Conservation (phyloP, 2,797 vertebrate genomes). For the Spondyliosoma cantharus region DNA sequence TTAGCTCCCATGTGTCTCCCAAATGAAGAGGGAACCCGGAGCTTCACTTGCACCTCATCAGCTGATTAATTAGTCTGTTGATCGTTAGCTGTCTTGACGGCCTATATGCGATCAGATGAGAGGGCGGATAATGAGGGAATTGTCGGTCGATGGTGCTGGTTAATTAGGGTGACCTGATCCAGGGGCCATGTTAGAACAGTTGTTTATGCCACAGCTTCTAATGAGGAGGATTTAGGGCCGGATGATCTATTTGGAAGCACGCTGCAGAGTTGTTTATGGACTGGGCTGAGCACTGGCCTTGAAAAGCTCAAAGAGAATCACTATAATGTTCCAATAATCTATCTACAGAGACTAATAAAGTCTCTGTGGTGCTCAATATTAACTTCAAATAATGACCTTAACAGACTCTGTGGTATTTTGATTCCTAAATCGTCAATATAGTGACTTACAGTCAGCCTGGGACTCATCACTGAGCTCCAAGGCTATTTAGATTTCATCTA, state of each 20-base stretch:
- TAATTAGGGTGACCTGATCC: slow-evolving; percentile 99
- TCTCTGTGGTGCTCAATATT: slow-evolving; percentile 44
- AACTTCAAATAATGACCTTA: slow-evolving; percentile 53
- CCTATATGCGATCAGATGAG: slow-evolving; percentile 93
- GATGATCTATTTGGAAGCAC: slow-evolving; percentile 67
- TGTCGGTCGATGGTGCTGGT: slow-evolving; percentile 97
- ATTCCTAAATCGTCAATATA: slow-evolving; percentile 34
- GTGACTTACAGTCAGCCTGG: slow-evolving; percentile 16
- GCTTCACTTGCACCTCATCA: slow-evolving; percentile 90
- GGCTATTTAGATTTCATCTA: slow-evolving; percentile 25
- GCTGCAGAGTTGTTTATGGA: slow-evolving; percentile 63
- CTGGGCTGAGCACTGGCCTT: slow-evolving; percentile 47
- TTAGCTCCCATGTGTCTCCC: slow-evolving; percentile 97
- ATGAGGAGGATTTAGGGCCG: slow-evolving; percentile 93
- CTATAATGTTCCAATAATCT: slow-evolving; percentile 62
- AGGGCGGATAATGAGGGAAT: slow-evolving; percentile 90
- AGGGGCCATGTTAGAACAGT: slow-evolving; percentile 94
- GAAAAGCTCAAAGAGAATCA: slow-evolving; percentile 59
- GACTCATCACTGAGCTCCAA: slow-evolving; percentile 20
- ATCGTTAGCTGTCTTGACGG: slow-evolving; percentile 98
- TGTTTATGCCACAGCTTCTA: slow-evolving; percentile 94
- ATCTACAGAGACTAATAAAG: slow-evolving; percentile 56
- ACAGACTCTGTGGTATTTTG: slow-evolving; percentile 38
- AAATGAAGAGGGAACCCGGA: slow-evolving; percentile 93
- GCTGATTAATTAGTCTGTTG: slow-evolving; percentile 98